phyloP scores from a whole-genome alignment of 1,140 invertebrate genomes.

The Drosophila kurseongensis region DNA sequence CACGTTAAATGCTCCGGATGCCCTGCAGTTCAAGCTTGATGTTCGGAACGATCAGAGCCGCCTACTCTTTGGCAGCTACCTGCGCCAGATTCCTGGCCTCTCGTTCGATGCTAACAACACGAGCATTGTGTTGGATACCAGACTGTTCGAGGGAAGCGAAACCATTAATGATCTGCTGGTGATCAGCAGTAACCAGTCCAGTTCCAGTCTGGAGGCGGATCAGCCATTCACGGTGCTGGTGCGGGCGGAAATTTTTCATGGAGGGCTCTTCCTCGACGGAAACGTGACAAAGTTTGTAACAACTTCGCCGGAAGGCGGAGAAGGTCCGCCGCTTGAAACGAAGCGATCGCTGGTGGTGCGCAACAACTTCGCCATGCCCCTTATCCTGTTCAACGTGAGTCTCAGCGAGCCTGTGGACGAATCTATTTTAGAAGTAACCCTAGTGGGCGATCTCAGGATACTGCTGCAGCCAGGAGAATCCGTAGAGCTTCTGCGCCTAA shows the following conservation, averaged over 20 bases:
- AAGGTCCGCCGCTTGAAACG: slow-evolving; percentile 23
- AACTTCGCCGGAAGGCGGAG: slow-evolving; percentile 4
- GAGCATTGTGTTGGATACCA: slow-evolving; percentile 65
- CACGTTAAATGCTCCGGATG: slow-evolving; percentile 44
- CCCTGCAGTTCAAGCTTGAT: slow-evolving; percentile 64
- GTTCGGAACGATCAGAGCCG: slow-evolving; percentile 56
- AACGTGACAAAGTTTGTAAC: slow-evolving; percentile 73
- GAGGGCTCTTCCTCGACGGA: slow-evolving; percentile 54
- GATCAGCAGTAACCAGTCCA: slow-evolving; percentile 24
- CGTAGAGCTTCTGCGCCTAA: slow-evolving; percentile 53
- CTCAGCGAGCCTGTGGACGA: slow-evolving; percentile 51
- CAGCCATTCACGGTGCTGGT: slow-evolving; percentile 63
- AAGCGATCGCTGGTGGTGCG: slow-evolving; percentile 59
- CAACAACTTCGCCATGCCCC: slow-evolving; percentile 65
- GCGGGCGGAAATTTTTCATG: slow-evolving; percentile 74
- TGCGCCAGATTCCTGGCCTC: slow-evolving; percentile 64
- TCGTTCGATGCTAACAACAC: slow-evolving; percentile 57
- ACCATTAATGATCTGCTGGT: slow-evolving; percentile 60
- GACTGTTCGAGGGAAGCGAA: slow-evolving; percentile 55
- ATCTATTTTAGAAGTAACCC: slow-evolving; percentile 42
- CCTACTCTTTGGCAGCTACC: slow-evolving; percentile 52
- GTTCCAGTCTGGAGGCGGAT: slow-evolving; percentile 14
- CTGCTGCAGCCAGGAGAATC: slow-evolving; percentile 68
- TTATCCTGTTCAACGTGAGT: slow-evolving; percentile 58
- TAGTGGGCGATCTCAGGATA: slow-evolving; percentile 74